phyloP scores from a whole-genome alignment of 2,888 invertebrate species.

The Hypercompe scribonia region DNA sequence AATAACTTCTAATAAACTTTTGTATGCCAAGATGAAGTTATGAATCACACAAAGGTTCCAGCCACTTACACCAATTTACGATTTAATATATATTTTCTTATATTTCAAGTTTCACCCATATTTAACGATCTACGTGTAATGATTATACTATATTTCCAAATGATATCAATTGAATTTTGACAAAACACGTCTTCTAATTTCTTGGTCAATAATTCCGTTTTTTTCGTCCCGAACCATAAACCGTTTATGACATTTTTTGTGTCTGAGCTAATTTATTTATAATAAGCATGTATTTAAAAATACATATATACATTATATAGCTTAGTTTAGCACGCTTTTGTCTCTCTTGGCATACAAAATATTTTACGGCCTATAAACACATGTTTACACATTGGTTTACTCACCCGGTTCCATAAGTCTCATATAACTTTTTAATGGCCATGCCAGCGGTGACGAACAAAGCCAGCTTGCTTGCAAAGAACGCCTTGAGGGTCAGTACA shows the following conservation, averaged over 20 bases:
- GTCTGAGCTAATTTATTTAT: too few species aligned
- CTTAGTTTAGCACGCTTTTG: too few species aligned
- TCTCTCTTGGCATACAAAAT: not conserved
- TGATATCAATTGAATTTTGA: not conserved
- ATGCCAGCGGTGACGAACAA: slow-evolving; percentile 88
- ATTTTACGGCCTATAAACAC: not conserved
- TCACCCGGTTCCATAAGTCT: slow-evolving; percentile 84
- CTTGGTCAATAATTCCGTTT: not conserved
- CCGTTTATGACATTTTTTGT: too few species aligned
- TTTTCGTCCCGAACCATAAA: not conserved
- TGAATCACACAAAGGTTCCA: not conserved
- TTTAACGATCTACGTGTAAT: not conserved
- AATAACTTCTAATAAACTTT: slow-evolving; percentile 1
- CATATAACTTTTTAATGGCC: slow-evolving; percentile 87
- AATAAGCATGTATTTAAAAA: too few species aligned
- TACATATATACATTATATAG: not conserved
- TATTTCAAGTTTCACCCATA: not conserved
- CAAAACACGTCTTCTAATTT: not conserved
- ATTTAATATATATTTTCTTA: not conserved
- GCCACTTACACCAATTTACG: not conserved
- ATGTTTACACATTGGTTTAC: slow-evolving; percentile 36
- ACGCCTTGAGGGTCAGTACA: slow-evolving; percentile 88
- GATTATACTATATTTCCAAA: not conserved
- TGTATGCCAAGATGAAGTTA: slow-evolving; percentile 5
- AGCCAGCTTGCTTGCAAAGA: slow-evolving; percentile 90